Conservation (phyloP, 2,888 invertebrate genomes). For the Lasioglossum pauxillum region DNA sequence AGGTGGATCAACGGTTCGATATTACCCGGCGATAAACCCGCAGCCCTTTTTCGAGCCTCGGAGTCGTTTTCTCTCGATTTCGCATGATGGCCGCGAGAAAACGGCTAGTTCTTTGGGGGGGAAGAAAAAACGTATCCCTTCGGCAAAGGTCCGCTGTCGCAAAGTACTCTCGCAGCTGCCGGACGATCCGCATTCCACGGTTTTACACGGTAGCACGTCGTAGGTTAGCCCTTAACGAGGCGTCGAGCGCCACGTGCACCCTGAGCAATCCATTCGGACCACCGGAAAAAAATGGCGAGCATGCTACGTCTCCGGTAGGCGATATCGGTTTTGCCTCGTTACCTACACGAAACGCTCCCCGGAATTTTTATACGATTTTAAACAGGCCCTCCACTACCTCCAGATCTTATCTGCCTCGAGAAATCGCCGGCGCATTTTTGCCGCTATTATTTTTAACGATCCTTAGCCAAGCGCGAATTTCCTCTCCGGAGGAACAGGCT, state of each 20-base stretch:
- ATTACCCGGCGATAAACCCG: conserved; percentile 45
- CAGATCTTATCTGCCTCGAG: conserved; percentile 1
- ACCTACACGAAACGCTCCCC: background rate
- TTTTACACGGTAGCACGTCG: conserved; percentile 64
- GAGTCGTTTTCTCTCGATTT: conserved; percentile 41
- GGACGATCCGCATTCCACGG: conserved; percentile 63
- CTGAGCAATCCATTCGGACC: conserved; percentile 37
- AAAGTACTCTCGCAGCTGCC: conserved; percentile 62
- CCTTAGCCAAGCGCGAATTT: background rate
- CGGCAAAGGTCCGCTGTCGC: conserved; percentile 20
- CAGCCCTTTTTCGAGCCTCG: conserved; percentile 16
- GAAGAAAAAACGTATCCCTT: conserved; percentile 34
- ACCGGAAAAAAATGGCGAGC: conserved; percentile 22
- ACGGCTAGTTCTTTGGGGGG: conserved; percentile 21
- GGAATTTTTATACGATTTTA: conserved; percentile 46
- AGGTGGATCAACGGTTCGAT: conserved; percentile 65
- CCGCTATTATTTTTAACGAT: conserved; percentile 17
- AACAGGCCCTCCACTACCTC: conserved; percentile 8
- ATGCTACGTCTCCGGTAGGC: background rate
- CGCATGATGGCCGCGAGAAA: conserved; percentile 53
- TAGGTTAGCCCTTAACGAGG: conserved; percentile 65
- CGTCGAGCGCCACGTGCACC: conserved; percentile 48
- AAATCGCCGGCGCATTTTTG: background rate
- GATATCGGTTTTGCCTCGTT: conserved; percentile 37
- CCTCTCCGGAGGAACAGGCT: background rate